Percentiles rank a stretch among this genome's conserved stretches.
phyloP scores from a whole-genome alignment of 2,888 invertebrate genomes.

The Eremobia ochroleuca region DNA sequence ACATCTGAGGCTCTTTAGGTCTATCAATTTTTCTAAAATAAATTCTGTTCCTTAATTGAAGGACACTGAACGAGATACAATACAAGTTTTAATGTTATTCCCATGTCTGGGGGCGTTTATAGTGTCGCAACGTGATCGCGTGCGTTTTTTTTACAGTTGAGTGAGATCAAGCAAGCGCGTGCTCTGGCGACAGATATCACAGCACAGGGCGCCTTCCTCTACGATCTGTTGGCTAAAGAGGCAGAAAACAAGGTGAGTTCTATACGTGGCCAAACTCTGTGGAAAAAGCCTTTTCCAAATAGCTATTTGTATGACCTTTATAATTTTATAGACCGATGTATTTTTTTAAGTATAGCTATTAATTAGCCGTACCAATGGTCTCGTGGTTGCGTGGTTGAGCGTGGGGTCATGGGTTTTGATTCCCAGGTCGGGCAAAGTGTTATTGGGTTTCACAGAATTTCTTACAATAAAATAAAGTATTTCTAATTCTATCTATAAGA shows the following conservation, averaged over 20 bases:
- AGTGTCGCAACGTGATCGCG: neutral
- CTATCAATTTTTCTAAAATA: neutral
- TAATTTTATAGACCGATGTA: neutral
- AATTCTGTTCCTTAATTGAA: neutral
- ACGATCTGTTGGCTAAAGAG: constrained; percentile 98
- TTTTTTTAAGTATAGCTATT: neutral
- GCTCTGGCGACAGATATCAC: constrained; percentile 98
- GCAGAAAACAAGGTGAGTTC: constrained; percentile 93
- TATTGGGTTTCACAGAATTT: no score
- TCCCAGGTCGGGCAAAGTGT: no score
- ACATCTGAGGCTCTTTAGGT: neutral
- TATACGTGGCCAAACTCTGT: neutral
- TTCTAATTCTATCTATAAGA: neutral
- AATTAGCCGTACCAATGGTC: neutral
- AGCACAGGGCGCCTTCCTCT: constrained; percentile 96
- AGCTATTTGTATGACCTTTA: neutral
- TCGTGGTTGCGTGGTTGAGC: no score
- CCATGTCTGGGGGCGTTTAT: neutral
- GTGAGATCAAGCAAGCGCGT: constrained; percentile 95
- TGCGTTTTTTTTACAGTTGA: constrained; percentile 89
- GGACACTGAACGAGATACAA: neutral
- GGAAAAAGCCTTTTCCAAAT: neutral
- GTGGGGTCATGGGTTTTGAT: no score
- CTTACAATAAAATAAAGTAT: neutral
- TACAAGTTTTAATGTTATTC: neutral